These are phyloP conservation scores for Tethea ocularis DNA, from an alignment of 2,888 invertebrate species.

Conservation along the genomic window DNA sequence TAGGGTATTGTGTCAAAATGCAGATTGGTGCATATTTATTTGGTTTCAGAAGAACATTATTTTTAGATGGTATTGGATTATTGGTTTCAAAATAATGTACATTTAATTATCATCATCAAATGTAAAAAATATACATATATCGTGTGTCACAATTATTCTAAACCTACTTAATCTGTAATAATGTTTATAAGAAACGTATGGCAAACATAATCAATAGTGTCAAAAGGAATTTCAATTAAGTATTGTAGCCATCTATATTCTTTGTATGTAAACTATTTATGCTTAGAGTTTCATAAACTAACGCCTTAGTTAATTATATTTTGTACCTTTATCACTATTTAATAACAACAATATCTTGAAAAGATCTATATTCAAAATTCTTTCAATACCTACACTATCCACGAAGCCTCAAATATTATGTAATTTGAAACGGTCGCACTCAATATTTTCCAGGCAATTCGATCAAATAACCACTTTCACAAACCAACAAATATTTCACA, in stretches of 20 bases:
- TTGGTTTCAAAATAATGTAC: too few relatives aligned
- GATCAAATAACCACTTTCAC: conserved; percentile 59
- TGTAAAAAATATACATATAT: too few relatives aligned
- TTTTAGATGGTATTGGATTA: neutral
- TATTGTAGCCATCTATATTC: too few relatives aligned
- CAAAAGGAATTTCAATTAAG: too few relatives aligned
- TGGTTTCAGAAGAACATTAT: neutral
- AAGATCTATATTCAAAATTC: conserved; percentile 27
- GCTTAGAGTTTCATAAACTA: too few relatives aligned
- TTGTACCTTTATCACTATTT: neutral
- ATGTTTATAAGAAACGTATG: too few relatives aligned
- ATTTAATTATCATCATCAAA: too few relatives aligned
- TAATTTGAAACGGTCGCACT: conserved; percentile 8
- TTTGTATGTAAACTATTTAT: too few relatives aligned
- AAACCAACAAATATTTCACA: conserved; percentile 52
- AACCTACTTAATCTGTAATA: too few relatives aligned
- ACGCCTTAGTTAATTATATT: neutral
- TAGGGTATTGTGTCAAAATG: conserved; percentile 32
- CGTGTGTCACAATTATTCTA: too few relatives aligned
- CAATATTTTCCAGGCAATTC: conserved; percentile 32
- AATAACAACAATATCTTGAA: neutral
- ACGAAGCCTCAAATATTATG: conserved; percentile 29
- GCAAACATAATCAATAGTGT: too few relatives aligned
- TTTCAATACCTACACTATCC: conserved; percentile 39
- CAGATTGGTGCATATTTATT: neutral